Base-by-base conservation (phyloP, 2,888 invertebrate genomes). In the Megastigmus dorsalis region DNA sequence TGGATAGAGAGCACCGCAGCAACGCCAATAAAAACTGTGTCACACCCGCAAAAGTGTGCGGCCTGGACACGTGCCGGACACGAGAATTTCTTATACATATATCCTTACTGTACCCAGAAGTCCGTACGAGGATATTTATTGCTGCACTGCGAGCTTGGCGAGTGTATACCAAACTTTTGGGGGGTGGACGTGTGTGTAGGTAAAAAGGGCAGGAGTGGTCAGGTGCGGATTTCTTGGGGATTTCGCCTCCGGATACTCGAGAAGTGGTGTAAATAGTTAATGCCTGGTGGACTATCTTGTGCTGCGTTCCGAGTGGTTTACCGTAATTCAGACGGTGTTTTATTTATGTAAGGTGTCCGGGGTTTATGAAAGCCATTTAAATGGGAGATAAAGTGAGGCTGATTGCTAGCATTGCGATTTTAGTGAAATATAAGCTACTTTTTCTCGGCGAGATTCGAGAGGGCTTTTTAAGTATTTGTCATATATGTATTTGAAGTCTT, bases 181-280 rank as follows among this genome's bases (percentile, higher is more conserved):
- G 20, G 30, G 36, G 45, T 18, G 30, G 18, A 6, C 13, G 36
- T 26, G 30, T 23, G 45, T 18, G 30, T 10, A 6, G 7, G 36
- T 26, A 15, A 23, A 7, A 38, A 20, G 45, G n/a, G 41, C n/a
- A 26, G 10, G n/a, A 9, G 10, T 10, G 69, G 70, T 70, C 62
- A 62, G 70, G 70, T 70, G 62, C 62, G 62, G 70, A 70, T 70
- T 70, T 67, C 48, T 28, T 43, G 18, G 23, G 50, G 33, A 63
- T 50, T 41, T 15, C 36, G 4, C 9, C 33, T 33, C 33, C 10
- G 54, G 41, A 41, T 41, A 3, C 7, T 13, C 18, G 9, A 33
- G 60, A n/a, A 6, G 28, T 28, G 13, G n/a, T 18, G 20, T 41
- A 6, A 7, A 3, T 33, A 23, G n/a, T n/a, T n/a, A n/a, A n/a